Conservation (phyloP, 2,113 vertebrate species). For the Cheilinus undulatus region DNA sequence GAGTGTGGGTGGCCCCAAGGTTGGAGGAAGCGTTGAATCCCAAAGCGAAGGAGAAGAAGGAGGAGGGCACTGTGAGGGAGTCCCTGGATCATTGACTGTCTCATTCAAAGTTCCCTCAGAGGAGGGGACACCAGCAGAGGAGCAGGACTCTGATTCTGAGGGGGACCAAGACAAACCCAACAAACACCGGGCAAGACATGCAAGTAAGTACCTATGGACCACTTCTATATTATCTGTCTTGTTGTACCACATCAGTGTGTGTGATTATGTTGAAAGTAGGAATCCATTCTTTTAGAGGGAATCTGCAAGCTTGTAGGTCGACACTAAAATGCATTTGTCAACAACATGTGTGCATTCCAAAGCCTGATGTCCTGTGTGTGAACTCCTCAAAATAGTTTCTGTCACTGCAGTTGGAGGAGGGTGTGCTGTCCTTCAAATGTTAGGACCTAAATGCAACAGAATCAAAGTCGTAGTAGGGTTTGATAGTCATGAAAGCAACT, state of each 20-base stretch:
- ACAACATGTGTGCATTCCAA: constrained; percentile 56
- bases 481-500: not conserved
- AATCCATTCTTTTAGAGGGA: constrained; percentile 4
- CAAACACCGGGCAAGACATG: constrained; percentile 93
- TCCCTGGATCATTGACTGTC: constrained; percentile 89
- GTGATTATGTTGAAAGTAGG: not conserved
- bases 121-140: constrained; percentile 69
- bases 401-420: constrained; percentile 29
- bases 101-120: constrained; percentile 91
- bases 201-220: constrained; percentile 89
- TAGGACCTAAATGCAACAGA: constrained; percentile 41
- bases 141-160: constrained; percentile 86
- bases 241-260: not conserved
- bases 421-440: constrained; percentile 47
- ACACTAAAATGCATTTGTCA: constrained; percentile 51
- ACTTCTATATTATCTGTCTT: not conserved
- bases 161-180: constrained; percentile 89
- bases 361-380: constrained; percentile 38
- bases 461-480: not conserved
- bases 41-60: constrained; percentile 76
- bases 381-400: constrained; percentile 68
- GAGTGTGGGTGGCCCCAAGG: constrained; percentile 71
- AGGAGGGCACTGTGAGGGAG: constrained; percentile 86
- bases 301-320: constrained; percentile 23
- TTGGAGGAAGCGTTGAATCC: constrained; percentile 87